Evolutionary conservation across 1,140 invertebrate genomes (phyloP).

Genomic region (Bombus polaris): DNA sequence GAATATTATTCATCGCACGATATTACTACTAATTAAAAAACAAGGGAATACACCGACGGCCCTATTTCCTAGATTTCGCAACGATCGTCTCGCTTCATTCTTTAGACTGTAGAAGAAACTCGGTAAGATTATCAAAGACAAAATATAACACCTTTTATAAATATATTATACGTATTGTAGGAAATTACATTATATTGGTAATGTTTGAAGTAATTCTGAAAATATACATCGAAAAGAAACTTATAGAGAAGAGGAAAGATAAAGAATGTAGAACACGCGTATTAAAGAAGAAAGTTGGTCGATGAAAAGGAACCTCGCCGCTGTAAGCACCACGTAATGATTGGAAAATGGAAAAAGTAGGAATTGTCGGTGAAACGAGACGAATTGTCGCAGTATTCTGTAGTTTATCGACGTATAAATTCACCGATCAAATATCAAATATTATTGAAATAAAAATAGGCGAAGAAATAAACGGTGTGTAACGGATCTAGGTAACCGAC

Average conservation of each 20-base stretch:
- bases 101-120: too few relatives aligned
- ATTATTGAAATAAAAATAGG: not conserved
- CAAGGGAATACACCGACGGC: not conserved
- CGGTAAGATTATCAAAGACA: too few relatives aligned
- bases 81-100: not conserved
- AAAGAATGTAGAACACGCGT: constrained; percentile 21
- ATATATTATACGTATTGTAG: too few relatives aligned
- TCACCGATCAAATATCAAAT: not conserved
- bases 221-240: not conserved
- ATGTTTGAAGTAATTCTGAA: too few relatives aligned
- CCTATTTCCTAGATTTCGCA: not conserved
- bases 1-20: not conserved
- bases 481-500: constrained; percentile 37
- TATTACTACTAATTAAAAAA: not conserved
- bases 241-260: not conserved
- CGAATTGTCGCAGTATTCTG: not conserved
- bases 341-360: not conserved
- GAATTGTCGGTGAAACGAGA: not conserved
- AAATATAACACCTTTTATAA: too few relatives aligned
- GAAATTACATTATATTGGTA: too few relatives aligned
- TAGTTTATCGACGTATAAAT: not conserved
- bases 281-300: constrained; percentile 39
- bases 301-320: not conserved
- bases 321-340: constrained; percentile 5
- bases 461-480: constrained; percentile 9